phyloP scores from a whole-genome alignment of 2,797 vertebrate species.

The Phalanger gymnotis region DNA sequence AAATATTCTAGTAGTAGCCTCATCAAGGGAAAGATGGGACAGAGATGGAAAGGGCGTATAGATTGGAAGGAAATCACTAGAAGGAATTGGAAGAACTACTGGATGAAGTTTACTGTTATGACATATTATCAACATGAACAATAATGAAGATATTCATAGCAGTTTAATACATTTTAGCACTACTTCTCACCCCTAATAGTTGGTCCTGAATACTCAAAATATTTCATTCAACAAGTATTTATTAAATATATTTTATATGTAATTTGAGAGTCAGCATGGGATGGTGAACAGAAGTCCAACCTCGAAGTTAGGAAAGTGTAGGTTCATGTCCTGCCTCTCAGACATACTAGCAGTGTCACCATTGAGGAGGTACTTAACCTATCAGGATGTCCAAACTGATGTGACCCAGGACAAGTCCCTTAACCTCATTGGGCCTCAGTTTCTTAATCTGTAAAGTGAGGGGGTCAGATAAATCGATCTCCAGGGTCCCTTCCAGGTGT shows the following conservation, averaged over 20 bases:
- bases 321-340: not conserved
- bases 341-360: not conserved
- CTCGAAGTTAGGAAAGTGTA: not conserved
- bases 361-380: not conserved
- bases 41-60: not conserved
- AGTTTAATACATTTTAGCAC: not conserved
- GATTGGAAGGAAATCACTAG: not conserved
- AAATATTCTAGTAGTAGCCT: not conserved
- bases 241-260: not conserved
- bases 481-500: not conserved
- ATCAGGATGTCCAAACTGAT: not conserved
- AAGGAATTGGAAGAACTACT: not conserved
- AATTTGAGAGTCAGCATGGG: not conserved
- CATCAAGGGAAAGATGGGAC: not conserved
- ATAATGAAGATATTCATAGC: not conserved
- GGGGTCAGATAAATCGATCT: not conserved
- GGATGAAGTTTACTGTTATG: not conserved
- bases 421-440: not conserved
- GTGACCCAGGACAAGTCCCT: not conserved
- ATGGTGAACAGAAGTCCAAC: not conserved
- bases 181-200: not conserved
- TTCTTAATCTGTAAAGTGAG: not conserved
- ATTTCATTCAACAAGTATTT: not conserved
- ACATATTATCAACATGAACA: not conserved
- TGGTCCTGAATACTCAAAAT: not conserved